Conservation (phyloP, 2,797 vertebrate species). For the Melanotaenia nigrans region DNA sequence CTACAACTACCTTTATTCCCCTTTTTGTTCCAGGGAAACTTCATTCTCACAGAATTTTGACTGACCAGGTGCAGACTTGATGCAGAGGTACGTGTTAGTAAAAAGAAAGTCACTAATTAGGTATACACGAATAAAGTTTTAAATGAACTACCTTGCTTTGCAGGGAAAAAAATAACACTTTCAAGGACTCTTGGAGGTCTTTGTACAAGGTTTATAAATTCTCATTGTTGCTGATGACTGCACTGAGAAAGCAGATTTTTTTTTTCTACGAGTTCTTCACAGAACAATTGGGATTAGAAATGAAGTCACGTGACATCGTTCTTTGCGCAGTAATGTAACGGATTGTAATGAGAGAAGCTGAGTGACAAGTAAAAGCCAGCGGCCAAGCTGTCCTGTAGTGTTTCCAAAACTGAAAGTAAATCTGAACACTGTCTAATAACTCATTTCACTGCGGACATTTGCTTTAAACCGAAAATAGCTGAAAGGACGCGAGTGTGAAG, state of each 20-base stretch:
- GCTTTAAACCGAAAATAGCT: background rate
- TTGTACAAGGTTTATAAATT: slow-evolving; percentile 39
- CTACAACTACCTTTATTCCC: too few relatives aligned
- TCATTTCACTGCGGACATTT: slow-evolving; percentile 5
- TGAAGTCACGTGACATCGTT: slow-evolving; percentile 1
- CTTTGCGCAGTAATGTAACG: background rate
- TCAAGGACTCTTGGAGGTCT: slow-evolving; percentile 73
- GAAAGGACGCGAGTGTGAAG: background rate
- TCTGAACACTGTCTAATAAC: slow-evolving; percentile 22
- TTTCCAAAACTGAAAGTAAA: slow-evolving; percentile 19
- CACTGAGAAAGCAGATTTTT: too few relatives aligned
- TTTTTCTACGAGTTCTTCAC: background rate
- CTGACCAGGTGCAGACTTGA: background rate
- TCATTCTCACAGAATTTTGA: too few relatives aligned
- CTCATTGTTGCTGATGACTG: background rate
- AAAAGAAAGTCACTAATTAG: background rate
- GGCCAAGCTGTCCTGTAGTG: slow-evolving; percentile 5
- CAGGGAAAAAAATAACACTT: background rate
- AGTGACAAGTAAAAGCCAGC: slow-evolving; percentile 17
- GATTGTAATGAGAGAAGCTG: background rate
- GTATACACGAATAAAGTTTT: background rate
- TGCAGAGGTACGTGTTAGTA: background rate
- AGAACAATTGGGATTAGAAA: background rate
- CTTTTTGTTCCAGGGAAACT: background rate
- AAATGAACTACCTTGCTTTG: background rate